phyloP scores from a whole-genome alignment of 2,888 invertebrate genomes.

The Ernsta delagoae region DNA sequence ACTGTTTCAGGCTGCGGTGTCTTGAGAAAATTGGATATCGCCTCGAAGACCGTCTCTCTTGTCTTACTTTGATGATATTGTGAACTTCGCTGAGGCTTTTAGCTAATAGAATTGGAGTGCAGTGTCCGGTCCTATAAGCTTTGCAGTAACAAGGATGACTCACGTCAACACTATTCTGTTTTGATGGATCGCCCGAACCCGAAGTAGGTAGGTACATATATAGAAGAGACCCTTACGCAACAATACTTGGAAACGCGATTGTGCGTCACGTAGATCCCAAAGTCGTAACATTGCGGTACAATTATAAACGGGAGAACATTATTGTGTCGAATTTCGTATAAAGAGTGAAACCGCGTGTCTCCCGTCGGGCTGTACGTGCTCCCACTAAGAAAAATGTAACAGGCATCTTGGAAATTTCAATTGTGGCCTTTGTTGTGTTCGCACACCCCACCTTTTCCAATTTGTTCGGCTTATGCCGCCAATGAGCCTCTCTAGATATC shows the following conservation, averaged over 20 bases:
- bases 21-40: conserved; percentile 30
- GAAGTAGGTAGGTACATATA: too few species aligned
- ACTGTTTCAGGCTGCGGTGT: conserved; percentile 25
- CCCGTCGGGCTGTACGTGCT: conserved; percentile 74
- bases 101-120: conserved; percentile 30
- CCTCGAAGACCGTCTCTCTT: conserved; percentile 22
- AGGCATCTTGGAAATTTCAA: conserved; percentile 81
- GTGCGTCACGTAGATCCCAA: conserved; percentile 62
- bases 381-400: conserved; percentile 74
- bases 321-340: conserved; percentile 62
- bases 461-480: conserved; percentile 72
- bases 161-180: conserved; percentile 24
- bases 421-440: conserved; percentile 76
- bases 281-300: conserved; percentile 62
- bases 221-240: conserved; percentile 45
- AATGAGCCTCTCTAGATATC: conserved; percentile 73
- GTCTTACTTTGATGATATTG: conserved; percentile 28
- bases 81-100: conserved; percentile 19
- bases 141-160: conserved; percentile 16
- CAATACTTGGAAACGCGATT: conserved; percentile 43
- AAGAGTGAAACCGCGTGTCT: conserved; percentile 57
- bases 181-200: conserved; percentile 28
- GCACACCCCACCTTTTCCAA: conserved; percentile 67
- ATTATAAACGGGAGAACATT: conserved; percentile 62
- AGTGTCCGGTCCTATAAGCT: conserved; percentile 18